phyloP scores from a whole-genome alignment of 2,888 invertebrate species.

The Agrypnus murinus region DNA sequence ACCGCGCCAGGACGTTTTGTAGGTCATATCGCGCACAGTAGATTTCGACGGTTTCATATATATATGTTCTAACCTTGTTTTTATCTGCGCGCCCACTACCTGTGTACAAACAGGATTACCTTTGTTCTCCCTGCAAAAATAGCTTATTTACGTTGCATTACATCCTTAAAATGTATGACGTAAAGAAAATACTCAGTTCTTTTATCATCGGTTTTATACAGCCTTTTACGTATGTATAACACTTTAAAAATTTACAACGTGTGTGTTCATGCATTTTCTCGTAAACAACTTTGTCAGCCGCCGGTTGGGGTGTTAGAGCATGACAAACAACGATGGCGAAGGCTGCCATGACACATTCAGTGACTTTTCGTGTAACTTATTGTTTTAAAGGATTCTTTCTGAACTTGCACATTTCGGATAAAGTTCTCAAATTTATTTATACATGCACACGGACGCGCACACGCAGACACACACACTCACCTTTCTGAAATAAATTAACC shows the following conservation, averaged over 20 bases:
- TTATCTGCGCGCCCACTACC: no score
- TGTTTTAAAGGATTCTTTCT: constrained; percentile 6
- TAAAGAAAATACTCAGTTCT: constrained; percentile 7
- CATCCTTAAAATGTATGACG: constrained; percentile 7
- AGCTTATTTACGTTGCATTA: background rate
- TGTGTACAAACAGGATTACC: no score
- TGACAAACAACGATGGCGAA: constrained; percentile 22
- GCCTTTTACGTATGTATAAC: constrained; percentile 36
- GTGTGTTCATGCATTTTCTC: constrained; percentile 42
- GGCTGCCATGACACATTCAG: constrained; percentile 11
- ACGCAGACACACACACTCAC: no score
- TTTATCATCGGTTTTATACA: constrained; percentile 37
- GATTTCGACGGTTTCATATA: no score
- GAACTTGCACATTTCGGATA: background rate
- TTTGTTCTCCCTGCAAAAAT: no score
- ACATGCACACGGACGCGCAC: no score
- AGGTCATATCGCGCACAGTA: no score
- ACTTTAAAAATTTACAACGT: constrained; percentile 41
- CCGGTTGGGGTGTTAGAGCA: constrained; percentile 28
- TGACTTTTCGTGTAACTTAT: constrained; percentile 11
- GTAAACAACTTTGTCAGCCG: constrained; percentile 42
- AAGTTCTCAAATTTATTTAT: background rate
- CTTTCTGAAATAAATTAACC: no score
- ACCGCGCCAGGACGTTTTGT: no score
- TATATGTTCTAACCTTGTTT: no score